Evolutionary conservation across 2,888 invertebrate genomes (phyloP).

Genomic region (Eucera pruinosa): DNA sequence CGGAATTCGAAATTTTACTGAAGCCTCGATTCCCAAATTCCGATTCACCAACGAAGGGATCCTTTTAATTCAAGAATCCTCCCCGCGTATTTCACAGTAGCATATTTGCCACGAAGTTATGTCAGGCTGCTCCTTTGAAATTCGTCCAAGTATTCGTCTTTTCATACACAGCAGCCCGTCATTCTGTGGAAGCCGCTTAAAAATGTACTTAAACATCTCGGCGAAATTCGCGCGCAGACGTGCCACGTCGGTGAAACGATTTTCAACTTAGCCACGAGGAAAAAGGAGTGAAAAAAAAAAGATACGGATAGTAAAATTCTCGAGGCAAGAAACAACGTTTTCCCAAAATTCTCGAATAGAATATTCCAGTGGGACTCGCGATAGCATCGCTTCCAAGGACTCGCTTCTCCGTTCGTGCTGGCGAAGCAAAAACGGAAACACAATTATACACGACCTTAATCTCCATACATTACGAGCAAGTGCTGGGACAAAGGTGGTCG

Average conservation of each 20-base stretch:
- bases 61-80: too few relatives aligned
- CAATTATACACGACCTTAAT: constrained; percentile 45
- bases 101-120: constrained; percentile 48
- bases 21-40: not conserved
- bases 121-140: constrained; percentile 52
- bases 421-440: constrained; percentile 28
- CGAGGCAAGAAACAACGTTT: not conserved
- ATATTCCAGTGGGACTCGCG: constrained; percentile 1
- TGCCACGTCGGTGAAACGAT: constrained; percentile 16
- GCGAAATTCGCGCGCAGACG: not conserved
- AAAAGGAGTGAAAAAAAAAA: not conserved
- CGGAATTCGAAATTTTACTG: constrained; percentile 3
- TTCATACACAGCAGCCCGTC: constrained; percentile 16
- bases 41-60: not conserved
- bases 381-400: not conserved
- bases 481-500: constrained; percentile 14
- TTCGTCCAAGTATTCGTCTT: constrained; percentile 37
- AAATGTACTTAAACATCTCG: not conserved
- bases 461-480: constrained; percentile 25
- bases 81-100: constrained; percentile 15
- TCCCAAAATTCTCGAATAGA: constrained; percentile 6
- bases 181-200: constrained; percentile 1
- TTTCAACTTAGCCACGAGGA: not conserved
- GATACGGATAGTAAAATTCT: not conserved
- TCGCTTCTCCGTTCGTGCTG: not conserved